A percentile compares a stretch with the other conserved stretches of the same genome.
These are phyloP conservation scores for Centroberyx gerrardi DNA, from an alignment of 2,797 vertebrate genomes.

Conservation along the genomic window DNA sequence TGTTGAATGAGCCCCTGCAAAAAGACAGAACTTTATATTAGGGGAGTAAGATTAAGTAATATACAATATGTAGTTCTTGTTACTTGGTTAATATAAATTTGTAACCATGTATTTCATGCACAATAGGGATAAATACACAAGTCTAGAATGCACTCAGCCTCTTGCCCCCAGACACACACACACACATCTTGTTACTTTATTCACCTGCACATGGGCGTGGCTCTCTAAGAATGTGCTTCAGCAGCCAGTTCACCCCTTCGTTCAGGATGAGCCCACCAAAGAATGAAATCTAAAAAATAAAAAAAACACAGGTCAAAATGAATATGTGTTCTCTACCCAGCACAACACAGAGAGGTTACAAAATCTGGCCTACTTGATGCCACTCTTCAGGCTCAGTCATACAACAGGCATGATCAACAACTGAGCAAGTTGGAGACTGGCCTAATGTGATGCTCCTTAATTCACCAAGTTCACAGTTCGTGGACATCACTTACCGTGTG, in stretches of 20 bases:
- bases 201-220: constrained; percentile 96
- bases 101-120: not conserved
- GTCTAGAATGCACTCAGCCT: no score
- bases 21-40: constrained; percentile 24
- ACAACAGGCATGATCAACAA: not conserved
- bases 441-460: no score
- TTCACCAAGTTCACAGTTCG: not conserved
- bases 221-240: constrained; percentile 96
- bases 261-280: constrained; percentile 94
- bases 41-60: not conserved
- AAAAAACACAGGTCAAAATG: not conserved
- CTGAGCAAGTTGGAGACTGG: not conserved
- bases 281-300: constrained; percentile 93
- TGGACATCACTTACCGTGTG: constrained; percentile 92
- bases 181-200: constrained; percentile 22
- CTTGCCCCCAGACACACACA: not conserved
- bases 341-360: not conserved
- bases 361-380: not conserved
- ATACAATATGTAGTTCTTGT: no score
- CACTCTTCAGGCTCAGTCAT: not conserved
- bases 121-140: not conserved
- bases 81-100: not conserved
- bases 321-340: not conserved
- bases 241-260: constrained; percentile 96
- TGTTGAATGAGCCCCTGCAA: constrained; percentile 89